These are phyloP conservation scores for Gobio occitaniae DNA, from an alignment of 2,797 vertebrate species.

Conservation along the genomic window DNA sequence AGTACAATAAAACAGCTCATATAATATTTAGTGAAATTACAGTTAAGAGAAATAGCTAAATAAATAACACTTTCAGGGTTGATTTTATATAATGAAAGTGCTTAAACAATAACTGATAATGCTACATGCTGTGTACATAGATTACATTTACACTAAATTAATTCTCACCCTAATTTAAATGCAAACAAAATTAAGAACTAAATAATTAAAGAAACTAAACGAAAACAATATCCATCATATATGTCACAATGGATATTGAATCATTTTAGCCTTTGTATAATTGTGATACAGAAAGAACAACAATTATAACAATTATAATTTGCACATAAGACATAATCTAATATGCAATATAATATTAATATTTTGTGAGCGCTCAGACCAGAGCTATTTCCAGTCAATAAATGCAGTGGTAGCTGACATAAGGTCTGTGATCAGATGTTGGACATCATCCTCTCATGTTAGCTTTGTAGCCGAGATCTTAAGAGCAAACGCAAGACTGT, in stretches of 20 bases:
- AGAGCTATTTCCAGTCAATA: constrained; percentile 38
- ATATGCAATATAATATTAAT: background rate
- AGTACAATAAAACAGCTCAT: background rate
- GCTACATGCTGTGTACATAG: background rate
- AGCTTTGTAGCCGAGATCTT: constrained; percentile 48
- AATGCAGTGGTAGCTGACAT: constrained; percentile 28
- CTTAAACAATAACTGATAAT: constrained; percentile 2
- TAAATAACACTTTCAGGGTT: background rate
- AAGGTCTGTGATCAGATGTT: constrained; percentile 22
- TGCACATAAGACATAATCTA: background rate
- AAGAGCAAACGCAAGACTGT: constrained; percentile 10
- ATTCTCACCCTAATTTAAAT: constrained; percentile 5
- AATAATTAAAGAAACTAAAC: constrained; percentile 10
- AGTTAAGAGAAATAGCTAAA: background rate
- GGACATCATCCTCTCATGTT: constrained; percentile 39
- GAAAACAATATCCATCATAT: constrained; percentile 3
- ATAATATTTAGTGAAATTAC: background rate
- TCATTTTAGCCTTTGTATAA: background rate
- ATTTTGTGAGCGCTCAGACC: background rate
- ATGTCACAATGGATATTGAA: constrained; percentile 4
- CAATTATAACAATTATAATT: background rate
- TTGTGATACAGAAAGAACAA: background rate
- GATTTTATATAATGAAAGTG: background rate
- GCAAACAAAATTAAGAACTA: background rate
- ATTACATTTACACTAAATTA: background rate